Base-by-base conservation (phyloP, 2,888 invertebrate species). In the Rugalucina vietnamica region DNA sequence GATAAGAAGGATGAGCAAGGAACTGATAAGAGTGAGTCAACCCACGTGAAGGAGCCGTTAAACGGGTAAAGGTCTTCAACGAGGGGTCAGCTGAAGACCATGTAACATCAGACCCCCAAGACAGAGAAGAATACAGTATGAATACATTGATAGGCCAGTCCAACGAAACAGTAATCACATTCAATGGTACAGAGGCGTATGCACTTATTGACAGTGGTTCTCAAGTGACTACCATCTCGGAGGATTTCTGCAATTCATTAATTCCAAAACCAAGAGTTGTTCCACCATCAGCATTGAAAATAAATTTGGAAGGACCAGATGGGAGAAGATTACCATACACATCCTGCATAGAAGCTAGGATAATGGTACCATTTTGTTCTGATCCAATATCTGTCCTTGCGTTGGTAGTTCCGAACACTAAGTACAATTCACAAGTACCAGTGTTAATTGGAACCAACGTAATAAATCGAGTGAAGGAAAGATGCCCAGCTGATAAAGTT, bases 61-160 rank as follows among this genome's bases (percentile, higher is more conserved):
- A 60, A 60, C 24, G 27, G 5, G 60, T 60, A 60, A 18, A 29
- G 60, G 60, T 60, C 60, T 60, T 60, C 60, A 60, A 27, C 60
- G 60, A 27, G 29, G 60, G 60, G 24, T 60, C 60, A 60, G 60
- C 60, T 60, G 60, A 21, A 60, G 60, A 60, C 60, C 60, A 27
- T 60, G 60, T 8, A 60, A 27, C 27, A 60, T 29, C 60, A 24
- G 60, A 60, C 60, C 60, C 60, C 29, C 24, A 60, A 29, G 29
- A 27, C 60, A 60, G 29, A 5, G 5, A 60, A 60, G 60, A 29
- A 18, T 60, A 60, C 60, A 60, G 29, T 5, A 60, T 60, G 60
- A 29, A 60, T 1, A 60, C 27, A 5, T 29, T 60, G 21, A 60
- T 60, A 10, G 60, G 60, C 10, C 24, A 60, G 8, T 8, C 29